A percentile compares a stretch with the other conserved stretches of the same genome.
These are phyloP conservation scores for Caenorhabditis elegans DNA, from an alignment of 1,140 invertebrate species.

Conservation along the genomic window DNA sequence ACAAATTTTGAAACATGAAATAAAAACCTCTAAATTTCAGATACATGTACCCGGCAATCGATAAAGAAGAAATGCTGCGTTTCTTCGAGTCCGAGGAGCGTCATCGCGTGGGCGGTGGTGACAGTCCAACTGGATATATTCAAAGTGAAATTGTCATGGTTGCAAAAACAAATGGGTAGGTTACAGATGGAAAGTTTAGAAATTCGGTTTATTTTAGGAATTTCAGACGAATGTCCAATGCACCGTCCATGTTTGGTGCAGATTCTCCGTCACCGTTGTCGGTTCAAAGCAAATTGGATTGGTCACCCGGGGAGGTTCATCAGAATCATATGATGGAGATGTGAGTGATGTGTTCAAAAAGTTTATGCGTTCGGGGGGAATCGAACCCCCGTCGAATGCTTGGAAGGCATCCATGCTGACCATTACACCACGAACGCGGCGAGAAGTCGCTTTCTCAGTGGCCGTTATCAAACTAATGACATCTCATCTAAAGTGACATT, in stretches of 20 bases:
- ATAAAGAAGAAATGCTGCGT: slow-evolving; percentile 65
- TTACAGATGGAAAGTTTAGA: not conserved
- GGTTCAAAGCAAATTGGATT: slow-evolving; percentile 59
- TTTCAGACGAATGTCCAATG: slow-evolving; percentile 50
- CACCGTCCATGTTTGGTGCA: slow-evolving; percentile 53
- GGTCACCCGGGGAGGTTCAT: slow-evolving; percentile 63
- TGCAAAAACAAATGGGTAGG: slow-evolving; percentile 59
- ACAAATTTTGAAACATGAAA: no score
- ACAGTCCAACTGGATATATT: slow-evolving; percentile 55
- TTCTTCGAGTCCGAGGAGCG: slow-evolving; percentile 62
- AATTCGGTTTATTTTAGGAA: not conserved
- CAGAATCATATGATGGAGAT: slow-evolving; percentile 59
- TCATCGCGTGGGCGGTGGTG: slow-evolving; percentile 57
- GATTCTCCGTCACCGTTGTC: slow-evolving; percentile 63
- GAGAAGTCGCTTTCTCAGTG: slow-evolving; percentile 46
- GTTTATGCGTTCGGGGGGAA: not conserved
- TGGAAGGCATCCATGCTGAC: slow-evolving; percentile 33
- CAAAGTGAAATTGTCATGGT: slow-evolving; percentile 67
- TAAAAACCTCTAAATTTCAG: no score
- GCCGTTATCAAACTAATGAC: no score
- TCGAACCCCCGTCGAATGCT: not conserved
- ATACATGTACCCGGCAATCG: slow-evolving; percentile 62
- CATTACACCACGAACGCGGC: slow-evolving; percentile 54
- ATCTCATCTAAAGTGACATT: no score
- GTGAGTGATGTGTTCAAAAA: slow-evolving; percentile 46